Base-by-base conservation (phyloP, 2,113 vertebrate species). In the Casuarius casuarius region DNA sequence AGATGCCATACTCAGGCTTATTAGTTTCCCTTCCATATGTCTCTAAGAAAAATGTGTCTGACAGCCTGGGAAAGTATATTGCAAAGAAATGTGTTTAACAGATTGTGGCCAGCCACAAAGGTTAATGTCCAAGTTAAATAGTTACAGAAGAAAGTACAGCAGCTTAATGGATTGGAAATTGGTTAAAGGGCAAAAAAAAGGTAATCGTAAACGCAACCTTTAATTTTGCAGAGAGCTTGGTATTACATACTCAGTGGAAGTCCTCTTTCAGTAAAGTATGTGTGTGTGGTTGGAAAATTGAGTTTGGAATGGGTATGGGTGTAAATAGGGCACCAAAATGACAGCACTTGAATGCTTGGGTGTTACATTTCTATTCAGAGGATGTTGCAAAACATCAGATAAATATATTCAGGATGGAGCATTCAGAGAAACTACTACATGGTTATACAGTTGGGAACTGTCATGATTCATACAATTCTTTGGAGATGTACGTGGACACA, bases 141-240 rank as follows among this genome's bases (percentile, higher is more conserved):
- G 87, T 29, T 89, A 52, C 88, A 95, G 61, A 72, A 56, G 80
- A 88, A 93, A 90, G 56, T 75, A 77, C 80, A 79, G 35, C 33
- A 70, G 56, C 25, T 93, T 96, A 97, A 72, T 97, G 90, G 77
- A 62, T 89, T 91, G 71, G 71, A 95, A 97, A 96, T 81, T 66
- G 81, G 46, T 72, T 93, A 63, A 81, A 87, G 66, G 31, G 33
- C 1, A 9, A 46, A 25, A 68, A 25, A 78, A n/a, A 4, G 2
- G 48, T 31, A 48, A 70, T 89, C 56, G 52, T 61, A 33, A 93
- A 78, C 38, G 40, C 11, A 73, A 29, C 65, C 73, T 89, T 74
- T 81, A 23, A 25, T 19, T 28, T 77, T 74, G 33, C 29, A 91
- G 28, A 48, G 7, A 72, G 52, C 7, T 48, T 62, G 33, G 10